These are phyloP conservation scores for Apaloderma vittatum DNA, from an alignment of 2,113 vertebrate species.

Conservation along the genomic window DNA sequence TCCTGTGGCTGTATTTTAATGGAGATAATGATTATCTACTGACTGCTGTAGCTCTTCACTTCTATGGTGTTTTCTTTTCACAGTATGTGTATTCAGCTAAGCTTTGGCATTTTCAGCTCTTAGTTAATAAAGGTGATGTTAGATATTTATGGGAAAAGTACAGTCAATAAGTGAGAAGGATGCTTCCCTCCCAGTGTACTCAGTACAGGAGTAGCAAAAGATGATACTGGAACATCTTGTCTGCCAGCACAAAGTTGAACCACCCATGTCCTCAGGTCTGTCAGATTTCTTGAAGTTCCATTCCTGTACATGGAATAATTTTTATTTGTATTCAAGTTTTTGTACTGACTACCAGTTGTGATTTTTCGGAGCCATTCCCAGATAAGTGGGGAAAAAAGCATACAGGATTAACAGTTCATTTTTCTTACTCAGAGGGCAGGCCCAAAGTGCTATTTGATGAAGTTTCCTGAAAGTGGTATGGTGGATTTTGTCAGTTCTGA, in stretches of 20 bases:
- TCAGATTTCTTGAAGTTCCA: background rate
- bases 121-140: background rate
- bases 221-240: background rate
- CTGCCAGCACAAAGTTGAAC: background rate
- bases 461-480: background rate
- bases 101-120: background rate
- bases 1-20: background rate
- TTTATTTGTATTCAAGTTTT: background rate
- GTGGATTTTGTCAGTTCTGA: slow-evolving; percentile 1
- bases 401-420: background rate
- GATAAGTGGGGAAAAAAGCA: rapidly evolving
- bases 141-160: background rate
- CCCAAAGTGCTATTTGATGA: background rate
- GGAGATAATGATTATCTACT: background rate
- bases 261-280: background rate
- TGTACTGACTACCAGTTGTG: background rate
- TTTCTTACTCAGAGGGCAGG: background rate
- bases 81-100: background rate
- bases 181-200: background rate
- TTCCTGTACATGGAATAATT: background rate
- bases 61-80: background rate
- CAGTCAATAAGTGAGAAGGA: background rate
- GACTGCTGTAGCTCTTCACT: background rate
- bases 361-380: background rate
- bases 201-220: background rate